Evolutionary conservation across 1,140 invertebrate genomes (phyloP), one percentile per base, ranked within the genome.

Genomic region (Brachionus koreanus): DNA sequence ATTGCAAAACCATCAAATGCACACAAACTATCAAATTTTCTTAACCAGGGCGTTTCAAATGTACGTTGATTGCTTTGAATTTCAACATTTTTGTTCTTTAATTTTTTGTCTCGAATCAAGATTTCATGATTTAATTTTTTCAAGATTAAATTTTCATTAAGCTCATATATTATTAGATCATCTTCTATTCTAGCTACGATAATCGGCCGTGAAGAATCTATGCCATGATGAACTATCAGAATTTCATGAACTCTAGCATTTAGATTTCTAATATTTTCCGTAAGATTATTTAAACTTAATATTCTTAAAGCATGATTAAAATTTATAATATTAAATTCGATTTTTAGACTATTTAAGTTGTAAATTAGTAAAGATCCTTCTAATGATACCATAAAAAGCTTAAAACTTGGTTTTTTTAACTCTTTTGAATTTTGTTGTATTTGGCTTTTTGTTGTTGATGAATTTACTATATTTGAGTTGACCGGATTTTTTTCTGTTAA

Each of bases 81-180:
- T 29, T 57, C 4, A n/a, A n/a, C 1, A 16, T 9, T 49, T 5
- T 79, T 61, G 12, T 25, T 10, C 6, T 79, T 79, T 16, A 10
- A 16, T 33, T 79, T 65, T 79, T 79, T 65, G 16, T 61, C 49
- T 43, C 76, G 19, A 13, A 79, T 43, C 0, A 74, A 5, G 12
- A 74, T 74, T 74, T 74, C 69, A 33, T 74, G 69, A 46, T 74
- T 74, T 13, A 74, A 9, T 74, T 74, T 74, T 74, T 74, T 74
- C 12, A 74, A 25, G 4, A 35, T 74, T 33, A 46, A 25, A 46
- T 77, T 57, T 23, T 57, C 29, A 35, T 23, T 23, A 6, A 57
- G 3, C 10, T 82, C 79, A 67, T 82, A 82, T 13, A 65, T 35
- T 5, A 82, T 43, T 13, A 82, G 19, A 46, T 82, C 79, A 23